Percentiles rank a stretch among this genome's conserved stretches.
Evolutionary conservation across 2,888 invertebrate species (phyloP).

Genomic region (Plagodis dolabraria): DNA sequence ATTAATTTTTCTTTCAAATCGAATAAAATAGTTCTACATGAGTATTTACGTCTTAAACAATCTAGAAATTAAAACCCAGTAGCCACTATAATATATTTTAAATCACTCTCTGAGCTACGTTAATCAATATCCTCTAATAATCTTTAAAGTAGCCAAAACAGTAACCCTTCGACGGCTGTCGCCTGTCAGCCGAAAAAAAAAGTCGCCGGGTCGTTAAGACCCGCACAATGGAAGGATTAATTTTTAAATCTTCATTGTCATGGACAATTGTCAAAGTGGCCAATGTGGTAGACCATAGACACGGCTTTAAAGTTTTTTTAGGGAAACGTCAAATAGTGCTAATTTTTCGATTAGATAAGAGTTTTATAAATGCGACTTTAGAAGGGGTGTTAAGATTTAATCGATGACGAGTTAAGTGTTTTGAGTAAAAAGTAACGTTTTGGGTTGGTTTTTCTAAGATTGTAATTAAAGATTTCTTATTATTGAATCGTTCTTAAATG

Average conservation of each 20-base stretch:
- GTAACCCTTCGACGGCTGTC: conserved; percentile 38
- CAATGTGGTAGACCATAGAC: conserved; percentile 36
- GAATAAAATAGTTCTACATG: no score
- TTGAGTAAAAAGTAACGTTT: not conserved
- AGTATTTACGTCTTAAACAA: no score
- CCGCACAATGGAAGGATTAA: conserved; percentile 54
- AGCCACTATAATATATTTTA: no score
- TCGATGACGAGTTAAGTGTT: not conserved
- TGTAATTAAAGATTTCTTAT: not conserved
- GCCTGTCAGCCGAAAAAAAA: conserved; percentile 26
- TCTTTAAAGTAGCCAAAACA: conserved; percentile 39
- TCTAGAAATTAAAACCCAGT: no score
- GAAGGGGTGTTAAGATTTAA: not conserved
- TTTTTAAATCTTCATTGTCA: conserved; percentile 50
- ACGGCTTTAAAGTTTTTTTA: conserved; percentile 27
- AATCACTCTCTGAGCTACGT: no score
- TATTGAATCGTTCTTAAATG: not conserved
- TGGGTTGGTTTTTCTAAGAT: not conserved
- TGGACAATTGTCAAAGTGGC: conserved; percentile 44
- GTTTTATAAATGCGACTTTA: not conserved
- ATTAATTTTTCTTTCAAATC: no score
- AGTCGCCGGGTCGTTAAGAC: conserved; percentile 35
- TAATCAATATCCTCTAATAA: not conserved
- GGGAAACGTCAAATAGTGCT: conserved; percentile 36
- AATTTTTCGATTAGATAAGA: conserved; percentile 29